Evolutionary conservation across 2,888 invertebrate species (phyloP), one percentile per base, ranked within the genome.

Genomic region (Drosophila sordidula): DNA sequence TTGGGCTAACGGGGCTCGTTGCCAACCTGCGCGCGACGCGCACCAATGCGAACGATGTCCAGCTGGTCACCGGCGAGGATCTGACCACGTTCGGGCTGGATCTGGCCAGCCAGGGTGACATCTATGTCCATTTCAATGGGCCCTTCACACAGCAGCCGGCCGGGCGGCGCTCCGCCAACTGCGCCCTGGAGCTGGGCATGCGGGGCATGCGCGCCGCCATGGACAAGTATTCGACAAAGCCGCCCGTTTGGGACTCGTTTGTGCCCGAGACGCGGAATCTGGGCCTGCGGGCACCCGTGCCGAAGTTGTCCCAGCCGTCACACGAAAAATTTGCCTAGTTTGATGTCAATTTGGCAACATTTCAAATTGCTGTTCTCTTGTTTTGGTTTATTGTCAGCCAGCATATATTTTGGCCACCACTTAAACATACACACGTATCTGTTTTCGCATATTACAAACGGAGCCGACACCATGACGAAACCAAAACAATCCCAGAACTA

Each of bases 81-180:
- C 61, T 84, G 29, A 82, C 83, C 46, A 73, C 69, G 6, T 85
- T 62, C 9, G 83, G 83, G 3, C 55, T 84, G 38, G 83, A 84
- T 42, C 14, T 84, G 63, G 59, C 83, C 18, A 73, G 78, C 32
- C 78, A 73, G 39, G 83, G 86, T 2, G 83, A 84, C 16, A 87
- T 84, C 49, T 85, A 84, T 38, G 83, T 84, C 3, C 80, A 85
- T 22, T 87, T 87, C 51, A 84, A 84, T 55, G 87, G 83, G 4
- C 83, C 83, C 5, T 80, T 87, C 6, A 84, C 87, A 12, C 72
- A 59, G 26, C 65, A 75, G 6, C 59, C 86, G 9, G 66, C 87
- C 0, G 59, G 61, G 0, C 69, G 85, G 8, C 77, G 39, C 29
- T 75, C 79, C 5, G 66, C 72, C 45, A 64, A 69, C 14, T 67